Conservation (phyloP, 2,113 vertebrate genomes). For the Sceloporus undulatus region DNA sequence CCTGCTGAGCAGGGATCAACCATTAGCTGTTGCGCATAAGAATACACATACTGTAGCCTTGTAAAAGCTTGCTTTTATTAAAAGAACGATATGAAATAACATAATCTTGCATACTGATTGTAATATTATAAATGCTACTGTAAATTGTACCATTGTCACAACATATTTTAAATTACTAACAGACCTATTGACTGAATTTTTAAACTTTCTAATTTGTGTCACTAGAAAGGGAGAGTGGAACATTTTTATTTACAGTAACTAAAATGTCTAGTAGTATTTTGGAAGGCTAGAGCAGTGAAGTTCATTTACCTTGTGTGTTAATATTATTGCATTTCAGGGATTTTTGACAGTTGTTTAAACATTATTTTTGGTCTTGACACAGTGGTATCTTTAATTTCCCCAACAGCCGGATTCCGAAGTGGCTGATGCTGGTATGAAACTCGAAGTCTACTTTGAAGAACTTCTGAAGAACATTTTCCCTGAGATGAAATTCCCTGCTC, state of each 20-base stretch:
- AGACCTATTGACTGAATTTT: background rate
- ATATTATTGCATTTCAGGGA: background rate
- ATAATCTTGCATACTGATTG: background rate
- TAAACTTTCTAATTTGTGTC: background rate
- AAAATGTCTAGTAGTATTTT: background rate
- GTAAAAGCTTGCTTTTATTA: background rate
- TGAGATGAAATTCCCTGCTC: conserved; percentile 79
- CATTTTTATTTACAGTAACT: background rate
- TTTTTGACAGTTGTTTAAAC: background rate
- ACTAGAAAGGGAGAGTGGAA: background rate
- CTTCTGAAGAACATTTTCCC: conserved; percentile 80
- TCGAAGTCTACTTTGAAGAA: conserved; percentile 84
- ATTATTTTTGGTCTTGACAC: background rate
- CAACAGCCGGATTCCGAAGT: conserved; percentile 85
- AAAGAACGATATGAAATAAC: background rate
- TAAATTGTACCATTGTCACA: background rate
- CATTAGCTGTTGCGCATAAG: too few species aligned
- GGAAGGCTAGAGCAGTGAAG: too few species aligned
- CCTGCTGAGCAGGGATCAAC: too few species aligned
- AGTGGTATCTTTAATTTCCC: conserved; percentile 60
- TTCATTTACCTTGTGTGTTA: background rate
- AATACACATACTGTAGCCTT: background rate
- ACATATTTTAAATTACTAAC: background rate
- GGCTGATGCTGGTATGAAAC: conserved; percentile 83
- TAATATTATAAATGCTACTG: background rate